Percentiles rank a stretch among this genome's conserved stretches.
phyloP scores from a whole-genome alignment of 1,140 invertebrate species.

The Macrotrachela quadricornifera region DNA sequence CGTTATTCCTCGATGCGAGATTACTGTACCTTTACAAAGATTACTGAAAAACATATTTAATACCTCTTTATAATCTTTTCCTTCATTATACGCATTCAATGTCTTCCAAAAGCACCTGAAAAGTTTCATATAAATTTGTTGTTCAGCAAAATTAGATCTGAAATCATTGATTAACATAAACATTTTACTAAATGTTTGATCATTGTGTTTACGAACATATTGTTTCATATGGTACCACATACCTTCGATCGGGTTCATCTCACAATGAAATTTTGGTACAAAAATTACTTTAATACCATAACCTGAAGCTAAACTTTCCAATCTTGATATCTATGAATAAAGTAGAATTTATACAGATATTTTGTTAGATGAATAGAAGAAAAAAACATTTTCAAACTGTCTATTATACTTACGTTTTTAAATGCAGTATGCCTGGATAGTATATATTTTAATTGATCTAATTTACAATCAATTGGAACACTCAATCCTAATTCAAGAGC shows the following conservation, averaged over 20 bases:
- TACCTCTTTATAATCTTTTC: neutral
- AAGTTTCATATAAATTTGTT: neutral
- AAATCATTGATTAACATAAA: neutral
- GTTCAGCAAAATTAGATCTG: too few species aligned
- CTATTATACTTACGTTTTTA: neutral
- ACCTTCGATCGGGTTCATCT: neutral
- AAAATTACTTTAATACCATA: neutral
- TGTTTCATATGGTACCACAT: too few species aligned
- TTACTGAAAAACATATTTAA: neutral
- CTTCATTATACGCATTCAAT: neutral
- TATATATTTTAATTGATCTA: neutral
- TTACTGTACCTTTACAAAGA: too few species aligned
- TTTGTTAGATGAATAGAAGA: too few species aligned
- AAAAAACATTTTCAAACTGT: neutral
- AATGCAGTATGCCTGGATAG: neutral
- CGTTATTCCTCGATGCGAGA: too few species aligned
- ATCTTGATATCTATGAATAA: too few species aligned
- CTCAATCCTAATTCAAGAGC: too few species aligned
- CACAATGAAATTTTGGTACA: neutral
- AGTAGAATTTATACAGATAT: too few species aligned
- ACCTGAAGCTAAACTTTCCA: neutral
- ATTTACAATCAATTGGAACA: neutral
- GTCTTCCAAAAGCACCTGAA: neutral
- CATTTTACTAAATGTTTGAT: neutral
- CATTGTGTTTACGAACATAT: neutral